These are phyloP conservation scores for Aspidapion aeneum DNA, from an alignment of 2,888 invertebrate genomes.

Conservation along the genomic window DNA sequence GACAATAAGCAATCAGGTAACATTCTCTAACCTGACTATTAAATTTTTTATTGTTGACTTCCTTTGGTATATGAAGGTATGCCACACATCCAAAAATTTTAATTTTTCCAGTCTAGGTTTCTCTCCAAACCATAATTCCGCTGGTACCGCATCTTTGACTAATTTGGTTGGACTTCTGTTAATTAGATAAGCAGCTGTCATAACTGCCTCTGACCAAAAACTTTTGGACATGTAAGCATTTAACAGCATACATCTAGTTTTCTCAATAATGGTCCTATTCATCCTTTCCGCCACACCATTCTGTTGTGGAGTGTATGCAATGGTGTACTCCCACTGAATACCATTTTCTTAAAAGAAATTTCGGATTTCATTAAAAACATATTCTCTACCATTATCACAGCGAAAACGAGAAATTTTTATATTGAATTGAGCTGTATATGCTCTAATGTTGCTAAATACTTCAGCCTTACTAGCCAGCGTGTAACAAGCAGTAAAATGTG, in stretches of 20 bases:
- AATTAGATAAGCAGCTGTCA: conserved; percentile 8
- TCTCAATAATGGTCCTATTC: conserved; percentile 4
- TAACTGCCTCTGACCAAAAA: not conserved
- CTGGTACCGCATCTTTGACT: not conserved
- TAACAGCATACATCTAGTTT: not conserved
- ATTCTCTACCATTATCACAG: conserved; percentile 14
- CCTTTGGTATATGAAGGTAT: no score
- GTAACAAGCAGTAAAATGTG: conserved; percentile 3
- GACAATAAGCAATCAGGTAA: conserved; percentile 5
- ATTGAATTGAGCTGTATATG: not conserved
- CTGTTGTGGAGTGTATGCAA: conserved; percentile 9
- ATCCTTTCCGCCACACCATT: conserved; percentile 12
- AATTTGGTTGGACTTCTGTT: conserved; percentile 8
- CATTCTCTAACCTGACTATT: not conserved
- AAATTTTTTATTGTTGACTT: not conserved
- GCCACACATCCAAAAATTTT: not conserved
- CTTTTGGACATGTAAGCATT: not conserved
- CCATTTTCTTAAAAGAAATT: conserved; percentile 8
- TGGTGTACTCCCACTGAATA: conserved; percentile 1
- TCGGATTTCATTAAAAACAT: conserved; percentile 1
- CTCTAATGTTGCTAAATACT: not conserved
- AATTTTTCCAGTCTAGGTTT: not conserved
- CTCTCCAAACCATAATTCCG: conserved; percentile 1
- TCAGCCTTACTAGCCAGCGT: conserved; percentile 1
- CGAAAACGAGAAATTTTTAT: conserved; percentile 4